Evolutionary conservation across 2,797 vertebrate genomes (phyloP), one percentile per base, ranked within the genome.

Genomic region (Melanotaenia pygmaea): DNA sequence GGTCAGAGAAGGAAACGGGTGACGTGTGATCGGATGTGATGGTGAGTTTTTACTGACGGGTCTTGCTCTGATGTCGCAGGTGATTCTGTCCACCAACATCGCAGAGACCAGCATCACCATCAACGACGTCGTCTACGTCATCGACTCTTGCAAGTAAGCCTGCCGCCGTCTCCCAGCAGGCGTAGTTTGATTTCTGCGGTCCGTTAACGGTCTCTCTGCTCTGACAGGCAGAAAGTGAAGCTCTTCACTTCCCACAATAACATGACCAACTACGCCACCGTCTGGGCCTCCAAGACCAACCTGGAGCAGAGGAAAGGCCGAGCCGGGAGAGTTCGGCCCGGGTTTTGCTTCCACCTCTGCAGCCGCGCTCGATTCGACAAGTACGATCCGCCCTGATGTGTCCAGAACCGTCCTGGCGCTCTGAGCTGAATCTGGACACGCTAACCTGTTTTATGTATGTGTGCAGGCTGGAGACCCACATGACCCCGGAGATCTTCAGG

Each of bases 181-280:
- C 0, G 59, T 2, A 9, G 18, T 24, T 7, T 2, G n/a, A 13
- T 43, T 24, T n/a, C 34, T 16, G 16, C 5, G 2, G 22, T 12
- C 24, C 20, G n/a, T 40, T 32, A 57, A 40, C 26, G 62, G 4
- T 53, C 14, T 1, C 1, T 1, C 38, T 32, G 43, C 67, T 26
- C 50, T 1, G 35, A 16, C 81, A 99, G 98, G 85, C 97, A 99
- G 87, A 99, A 99, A 76, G 96, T 98, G 85, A 99, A 99, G 84
- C 92, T 99, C n/a, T 98, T 99, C 84, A 99, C 97, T 2, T 95
- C 98, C 70, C 97, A 99, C 85, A 99, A 98, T 90, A 99, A 98
- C 76, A 99, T 99, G 97, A 99, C 98, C 58, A 99, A 98, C 91
- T 99, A 98, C 26, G 97, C 97, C 79, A 99, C 96, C 0, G 97